phyloP scores from a whole-genome alignment of 1,140 invertebrate genomes.

The Magallana ariakensis region DNA sequence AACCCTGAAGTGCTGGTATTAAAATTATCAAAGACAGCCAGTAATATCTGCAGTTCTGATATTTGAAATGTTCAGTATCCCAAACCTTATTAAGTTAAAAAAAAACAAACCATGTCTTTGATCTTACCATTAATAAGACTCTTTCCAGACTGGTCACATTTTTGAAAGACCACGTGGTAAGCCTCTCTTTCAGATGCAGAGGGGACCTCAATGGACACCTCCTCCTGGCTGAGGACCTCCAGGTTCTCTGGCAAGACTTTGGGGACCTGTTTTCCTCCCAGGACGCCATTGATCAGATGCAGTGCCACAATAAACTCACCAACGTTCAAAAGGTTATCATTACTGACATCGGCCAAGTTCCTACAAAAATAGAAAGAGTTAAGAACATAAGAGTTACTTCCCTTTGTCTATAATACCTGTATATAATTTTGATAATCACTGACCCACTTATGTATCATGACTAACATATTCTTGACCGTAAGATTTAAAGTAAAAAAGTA shows the following conservation, averaged over 20 bases:
- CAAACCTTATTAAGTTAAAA: too few species aligned
- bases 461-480: too few species aligned
- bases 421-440: too few species aligned
- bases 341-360: slow-evolving; percentile 73
- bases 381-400: slow-evolving; percentile 17
- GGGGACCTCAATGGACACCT: slow-evolving; percentile 48
- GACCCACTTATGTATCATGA: too few species aligned
- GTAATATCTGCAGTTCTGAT: too few species aligned
- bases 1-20: too few species aligned
- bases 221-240: slow-evolving; percentile 53
- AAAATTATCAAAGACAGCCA: too few species aligned
- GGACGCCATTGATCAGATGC: slow-evolving; percentile 69
- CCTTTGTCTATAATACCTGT: not conserved
- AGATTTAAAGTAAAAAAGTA: too few species aligned
- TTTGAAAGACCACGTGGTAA: slow-evolving; percentile 68
- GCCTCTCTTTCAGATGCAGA: slow-evolving; percentile 65
- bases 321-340: slow-evolving; percentile 75
- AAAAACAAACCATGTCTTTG: not conserved
- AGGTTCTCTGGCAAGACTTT: slow-evolving; percentile 65
- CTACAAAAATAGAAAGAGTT: slow-evolving; percentile 60
- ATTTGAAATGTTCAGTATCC: too few species aligned
- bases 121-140: slow-evolving; percentile 66
- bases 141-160: slow-evolving; percentile 56
- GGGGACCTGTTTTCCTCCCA: slow-evolving; percentile 66
- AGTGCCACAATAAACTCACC: slow-evolving; percentile 74